These are phyloP conservation scores for Sapayoa aenigma DNA, from an alignment of 2,113 vertebrate species.

Conservation along the genomic window DNA sequence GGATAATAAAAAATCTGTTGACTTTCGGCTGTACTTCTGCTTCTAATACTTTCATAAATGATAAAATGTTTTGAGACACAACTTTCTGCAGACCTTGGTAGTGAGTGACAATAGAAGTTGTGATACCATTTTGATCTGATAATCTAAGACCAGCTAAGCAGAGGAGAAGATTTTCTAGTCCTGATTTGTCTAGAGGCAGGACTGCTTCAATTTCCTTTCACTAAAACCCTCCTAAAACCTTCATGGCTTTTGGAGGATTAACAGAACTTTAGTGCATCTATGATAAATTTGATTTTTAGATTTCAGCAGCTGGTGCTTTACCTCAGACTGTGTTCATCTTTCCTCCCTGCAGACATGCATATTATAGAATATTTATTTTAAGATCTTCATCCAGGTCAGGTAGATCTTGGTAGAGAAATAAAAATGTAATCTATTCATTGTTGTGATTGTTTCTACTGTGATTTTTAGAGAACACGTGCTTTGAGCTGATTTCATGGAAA, in stretches of 20 bases:
- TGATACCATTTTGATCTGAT: neutral
- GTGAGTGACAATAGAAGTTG: neutral
- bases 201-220: neutral
- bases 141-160: neutral
- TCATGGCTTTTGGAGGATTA: conserved; percentile 46
- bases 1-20: neutral
- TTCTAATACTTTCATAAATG: neutral
- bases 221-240: conserved; percentile 39
- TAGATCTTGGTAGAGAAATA: neutral
- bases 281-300: conserved; percentile 51
- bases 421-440: neutral
- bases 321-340: conserved; percentile 3
- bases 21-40: neutral
- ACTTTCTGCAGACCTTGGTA: neutral
- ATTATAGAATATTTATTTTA: conserved; percentile 21
- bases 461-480: neutral
- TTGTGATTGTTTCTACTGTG: neutral
- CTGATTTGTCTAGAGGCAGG: conserved; percentile 22
- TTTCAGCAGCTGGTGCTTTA: neutral
- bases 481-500: neutral
- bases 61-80: neutral
- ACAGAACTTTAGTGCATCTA: conserved; percentile 20
- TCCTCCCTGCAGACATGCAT: neutral
- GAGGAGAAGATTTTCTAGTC: neutral
- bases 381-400: neutral